Conservation (phyloP, 2,113 vertebrate species). For the Salminus brasiliensis region DNA sequence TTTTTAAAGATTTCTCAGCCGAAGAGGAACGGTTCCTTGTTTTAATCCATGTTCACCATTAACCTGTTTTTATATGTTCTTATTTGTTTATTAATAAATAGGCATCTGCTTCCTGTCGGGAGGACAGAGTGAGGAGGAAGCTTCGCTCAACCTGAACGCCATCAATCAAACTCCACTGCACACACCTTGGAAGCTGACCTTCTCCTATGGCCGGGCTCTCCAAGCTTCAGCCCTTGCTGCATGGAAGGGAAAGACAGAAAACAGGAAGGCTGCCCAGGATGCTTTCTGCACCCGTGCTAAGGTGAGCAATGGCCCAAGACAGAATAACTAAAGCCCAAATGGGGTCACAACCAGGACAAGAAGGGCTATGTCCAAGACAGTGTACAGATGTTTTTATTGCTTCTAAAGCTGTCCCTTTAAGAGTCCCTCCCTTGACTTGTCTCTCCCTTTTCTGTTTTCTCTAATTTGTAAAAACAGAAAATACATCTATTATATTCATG, state of each 20-base stretch:
- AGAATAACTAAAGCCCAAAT: not conserved
- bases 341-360: too few relatives aligned
- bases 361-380: too few relatives aligned
- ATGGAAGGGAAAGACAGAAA: constrained; percentile 86
- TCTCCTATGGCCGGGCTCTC: constrained; percentile 93
- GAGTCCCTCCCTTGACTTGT: not conserved
- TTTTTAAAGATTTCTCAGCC: too few relatives aligned
- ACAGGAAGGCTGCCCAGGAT: constrained; percentile 87
- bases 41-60: too few relatives aligned
- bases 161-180: constrained; percentile 89
- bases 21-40: too few relatives aligned
- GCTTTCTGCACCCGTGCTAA: constrained; percentile 87
- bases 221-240: constrained; percentile 92
- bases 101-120: constrained; percentile 97
- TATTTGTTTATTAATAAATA: constrained; percentile 63
- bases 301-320: constrained; percentile 66
- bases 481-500: too few relatives aligned
- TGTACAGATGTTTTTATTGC: too few relatives aligned
- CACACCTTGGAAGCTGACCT: constrained; percentile 93
- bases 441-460: not conserved
- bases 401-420: too few relatives aligned
- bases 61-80: not conserved
- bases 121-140: constrained; percentile 97
- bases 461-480: too few relatives aligned
- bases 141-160: constrained; percentile 90